phyloP scores from a whole-genome alignment of 2,888 invertebrate species.

The Cynaeus angustus region DNA sequence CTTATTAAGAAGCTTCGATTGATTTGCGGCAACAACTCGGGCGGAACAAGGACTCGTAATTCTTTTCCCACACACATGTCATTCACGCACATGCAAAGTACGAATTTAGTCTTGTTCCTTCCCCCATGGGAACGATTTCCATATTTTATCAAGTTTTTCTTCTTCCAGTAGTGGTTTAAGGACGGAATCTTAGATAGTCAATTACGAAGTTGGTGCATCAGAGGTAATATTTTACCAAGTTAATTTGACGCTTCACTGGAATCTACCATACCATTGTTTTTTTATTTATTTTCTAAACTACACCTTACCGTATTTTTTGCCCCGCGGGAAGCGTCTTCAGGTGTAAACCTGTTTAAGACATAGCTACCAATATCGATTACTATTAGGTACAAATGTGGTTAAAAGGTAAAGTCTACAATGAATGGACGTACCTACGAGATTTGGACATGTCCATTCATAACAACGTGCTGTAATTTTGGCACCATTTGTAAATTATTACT shows the following conservation, averaged over 20 bases:
- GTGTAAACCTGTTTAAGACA: slow-evolving; percentile 38
- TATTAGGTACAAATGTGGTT: background rate
- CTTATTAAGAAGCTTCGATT: slow-evolving; percentile 16
- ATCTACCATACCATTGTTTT: slow-evolving; percentile 62
- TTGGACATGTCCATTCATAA: slow-evolving; percentile 38
- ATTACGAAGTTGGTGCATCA: slow-evolving; percentile 59
- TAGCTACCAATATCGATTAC: slow-evolving; percentile 21
- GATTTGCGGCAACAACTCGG: slow-evolving; percentile 27
- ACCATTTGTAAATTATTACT: slow-evolving; percentile 60
- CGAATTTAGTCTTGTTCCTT: slow-evolving; percentile 48
- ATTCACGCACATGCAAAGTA: slow-evolving; percentile 50
- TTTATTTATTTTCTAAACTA: slow-evolving; percentile 52
- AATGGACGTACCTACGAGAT: too few relatives aligned
- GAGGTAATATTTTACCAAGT: slow-evolving; percentile 67
- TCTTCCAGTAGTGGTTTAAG: slow-evolving; percentile 48
- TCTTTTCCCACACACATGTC: slow-evolving; percentile 35
- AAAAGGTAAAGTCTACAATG: background rate
- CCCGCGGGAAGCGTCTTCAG: slow-evolving; percentile 22
- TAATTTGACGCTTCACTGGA: slow-evolving; percentile 68
- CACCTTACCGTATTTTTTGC: slow-evolving; percentile 43
- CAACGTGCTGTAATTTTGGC: slow-evolving; percentile 51
- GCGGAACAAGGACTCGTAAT: slow-evolving; percentile 33
- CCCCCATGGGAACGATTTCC: slow-evolving; percentile 54
- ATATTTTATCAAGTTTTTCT: slow-evolving; percentile 57
- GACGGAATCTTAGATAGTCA: slow-evolving; percentile 56